These are phyloP conservation scores for Agrypnus murinus DNA, from an alignment of 2,888 invertebrate species.

Conservation along the genomic window DNA sequence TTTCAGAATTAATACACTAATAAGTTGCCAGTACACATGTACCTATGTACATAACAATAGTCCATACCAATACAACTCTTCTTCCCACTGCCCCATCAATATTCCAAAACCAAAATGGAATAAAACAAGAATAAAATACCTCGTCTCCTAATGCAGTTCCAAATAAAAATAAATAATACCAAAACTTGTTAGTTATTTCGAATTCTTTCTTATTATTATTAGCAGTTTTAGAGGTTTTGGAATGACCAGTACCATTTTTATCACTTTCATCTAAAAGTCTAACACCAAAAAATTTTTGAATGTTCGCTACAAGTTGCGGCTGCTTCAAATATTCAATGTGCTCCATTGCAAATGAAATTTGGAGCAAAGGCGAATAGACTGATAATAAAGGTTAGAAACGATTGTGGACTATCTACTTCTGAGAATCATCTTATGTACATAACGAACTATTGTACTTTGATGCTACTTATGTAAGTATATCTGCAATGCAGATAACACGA, in stretches of 20 bases:
- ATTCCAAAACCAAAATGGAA: slow-evolving; percentile 97
- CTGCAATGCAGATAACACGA: slow-evolving; percentile 43
- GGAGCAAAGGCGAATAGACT: not conserved
- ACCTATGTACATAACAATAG: slow-evolving; percentile 90
- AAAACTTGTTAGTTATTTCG: slow-evolving; percentile 81
- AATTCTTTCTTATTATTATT: slow-evolving; percentile 61
- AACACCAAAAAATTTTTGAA: slow-evolving; percentile 88
- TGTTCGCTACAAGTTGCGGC: slow-evolving; percentile 83
- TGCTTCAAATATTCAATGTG: slow-evolving; percentile 82
- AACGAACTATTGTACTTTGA: not conserved
- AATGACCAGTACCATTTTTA: not conserved
- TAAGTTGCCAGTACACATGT: slow-evolving; percentile 55
- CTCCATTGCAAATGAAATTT: slow-evolving; percentile 52
- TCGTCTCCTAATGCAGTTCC: slow-evolving; percentile 94
- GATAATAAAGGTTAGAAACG: slow-evolving; percentile 22
- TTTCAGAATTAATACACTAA: not conserved
- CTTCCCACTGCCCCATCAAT: slow-evolving; percentile 91
- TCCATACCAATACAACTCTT: slow-evolving; percentile 88
- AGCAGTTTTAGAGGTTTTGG: too few species aligned
- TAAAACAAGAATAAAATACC: slow-evolving; percentile 92
- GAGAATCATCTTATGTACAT: slow-evolving; percentile 8
- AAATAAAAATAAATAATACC: slow-evolving; percentile 89
- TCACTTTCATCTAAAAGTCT: slow-evolving; percentile 49
- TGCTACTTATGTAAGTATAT: slow-evolving; percentile 2
- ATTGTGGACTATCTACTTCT: not conserved